phyloP scores from a whole-genome alignment of 1,140 invertebrate species.

The Solenopsis invicta region DNA sequence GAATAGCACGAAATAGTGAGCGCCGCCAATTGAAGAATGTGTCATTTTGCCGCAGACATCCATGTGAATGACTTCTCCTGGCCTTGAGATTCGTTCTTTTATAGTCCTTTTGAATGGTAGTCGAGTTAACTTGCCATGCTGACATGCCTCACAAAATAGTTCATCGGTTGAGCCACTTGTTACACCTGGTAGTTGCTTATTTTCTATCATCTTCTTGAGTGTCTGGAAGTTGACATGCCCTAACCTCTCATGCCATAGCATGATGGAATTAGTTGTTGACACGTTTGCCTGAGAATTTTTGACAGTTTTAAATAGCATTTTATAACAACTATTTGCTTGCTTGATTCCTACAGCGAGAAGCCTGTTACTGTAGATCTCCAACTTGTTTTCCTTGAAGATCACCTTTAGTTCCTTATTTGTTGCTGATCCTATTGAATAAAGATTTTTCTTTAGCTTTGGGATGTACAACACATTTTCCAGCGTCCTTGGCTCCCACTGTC shows the following conservation, averaged over 20 bases:
- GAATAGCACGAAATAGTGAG: constrained; percentile 31
- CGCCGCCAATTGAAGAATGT: background rate
- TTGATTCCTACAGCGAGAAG: constrained; percentile 58
- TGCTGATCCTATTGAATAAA: constrained; percentile 72
- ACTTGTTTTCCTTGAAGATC: constrained; percentile 49
- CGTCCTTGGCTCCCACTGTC: constrained; percentile 55
- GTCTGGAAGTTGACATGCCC: background rate
- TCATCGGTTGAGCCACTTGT: background rate
- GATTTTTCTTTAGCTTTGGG: constrained; percentile 69
- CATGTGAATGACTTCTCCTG: constrained; percentile 7
- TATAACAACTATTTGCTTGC: constrained; percentile 48
- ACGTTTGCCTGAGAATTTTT: too few species aligned
- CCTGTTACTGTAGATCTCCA: constrained; percentile 57
- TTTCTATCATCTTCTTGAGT: background rate
- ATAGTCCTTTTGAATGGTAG: background rate
- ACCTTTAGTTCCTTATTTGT: constrained; percentile 65
- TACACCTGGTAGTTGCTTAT: background rate
- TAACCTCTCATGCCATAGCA: background rate
- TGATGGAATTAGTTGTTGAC: too few species aligned
- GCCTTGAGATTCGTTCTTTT: background rate
- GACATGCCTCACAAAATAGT: background rate
- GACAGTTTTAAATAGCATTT: too few species aligned
- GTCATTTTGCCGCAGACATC: constrained; percentile 40
- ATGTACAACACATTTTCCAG: constrained; percentile 71
- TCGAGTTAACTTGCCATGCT: background rate